A percentile compares a stretch with the other conserved stretches of the same genome.
Conservation (phyloP, 2,888 invertebrate genomes). For the Drosophila yooni region DNA sequence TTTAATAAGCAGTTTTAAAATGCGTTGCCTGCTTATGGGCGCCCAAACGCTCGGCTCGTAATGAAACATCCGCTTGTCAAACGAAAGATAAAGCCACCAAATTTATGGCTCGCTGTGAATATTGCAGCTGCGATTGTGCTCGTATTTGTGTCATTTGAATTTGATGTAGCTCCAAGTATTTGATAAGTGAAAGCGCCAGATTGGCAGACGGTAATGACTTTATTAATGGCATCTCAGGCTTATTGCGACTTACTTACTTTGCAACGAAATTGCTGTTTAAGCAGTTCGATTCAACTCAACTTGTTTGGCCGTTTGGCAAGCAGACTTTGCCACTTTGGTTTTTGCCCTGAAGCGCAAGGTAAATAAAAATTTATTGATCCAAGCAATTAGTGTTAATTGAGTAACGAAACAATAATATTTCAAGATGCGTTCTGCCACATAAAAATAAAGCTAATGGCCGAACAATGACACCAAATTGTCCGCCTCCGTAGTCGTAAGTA, state of each 20-base stretch:
- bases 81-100: slow-evolving; percentile 57
- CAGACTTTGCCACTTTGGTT: slow-evolving; percentile 24
- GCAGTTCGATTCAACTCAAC: slow-evolving; percentile 12
- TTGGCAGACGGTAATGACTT: slow-evolving; percentile 74
- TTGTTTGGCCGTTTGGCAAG: slow-evolving; percentile 24
- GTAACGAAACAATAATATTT: slow-evolving; percentile 75
- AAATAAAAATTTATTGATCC: slow-evolving; percentile 77
- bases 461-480: slow-evolving; percentile 50
- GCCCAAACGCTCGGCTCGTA: slow-evolving; percentile 27
- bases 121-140: slow-evolving; percentile 59
- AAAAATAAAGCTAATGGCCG: slow-evolving; percentile 59
- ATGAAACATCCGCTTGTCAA: slow-evolving; percentile 72
- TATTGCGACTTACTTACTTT: slow-evolving; percentile 63
- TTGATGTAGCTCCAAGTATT: slow-evolving; percentile 61
- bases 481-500: slow-evolving; percentile 8
- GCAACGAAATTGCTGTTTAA: slow-evolving; percentile 23
- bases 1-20: slow-evolving; percentile 71
- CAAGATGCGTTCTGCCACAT: slow-evolving; percentile 51
- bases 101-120: slow-evolving; percentile 60
- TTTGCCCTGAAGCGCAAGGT: slow-evolving; percentile 51
- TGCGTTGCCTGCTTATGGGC: slow-evolving; percentile 58
- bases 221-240: slow-evolving; percentile 66
- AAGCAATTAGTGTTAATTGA: slow-evolving; percentile 77
- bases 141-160: slow-evolving; percentile 58
- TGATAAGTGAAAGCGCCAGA: slow-evolving; percentile 61